These are phyloP conservation scores for Enteromius anoplus DNA, from an alignment of 2,797 vertebrate species.

Conservation along the genomic window DNA sequence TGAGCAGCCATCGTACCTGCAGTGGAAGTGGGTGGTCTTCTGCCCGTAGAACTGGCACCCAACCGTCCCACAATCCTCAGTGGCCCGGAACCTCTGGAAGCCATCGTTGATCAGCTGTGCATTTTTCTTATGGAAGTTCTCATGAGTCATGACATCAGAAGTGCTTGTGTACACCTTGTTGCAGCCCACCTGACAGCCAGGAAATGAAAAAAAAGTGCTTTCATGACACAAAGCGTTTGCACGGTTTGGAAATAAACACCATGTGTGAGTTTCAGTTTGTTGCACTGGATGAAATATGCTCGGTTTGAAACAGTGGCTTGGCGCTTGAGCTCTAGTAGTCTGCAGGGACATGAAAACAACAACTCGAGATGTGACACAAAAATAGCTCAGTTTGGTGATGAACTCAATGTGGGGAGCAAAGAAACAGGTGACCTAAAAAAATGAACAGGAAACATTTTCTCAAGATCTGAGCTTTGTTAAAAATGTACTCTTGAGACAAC, in stretches of 20 bases:
- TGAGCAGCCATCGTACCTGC: slow-evolving; percentile 81
- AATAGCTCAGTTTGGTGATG: slow-evolving; percentile 48
- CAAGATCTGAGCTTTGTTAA: slow-evolving; percentile 53
- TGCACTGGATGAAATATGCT: slow-evolving; percentile 49
- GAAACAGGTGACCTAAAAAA: slow-evolving; percentile 58
- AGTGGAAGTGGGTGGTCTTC: slow-evolving; percentile 99
- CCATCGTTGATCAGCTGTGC: slow-evolving; percentile 98
- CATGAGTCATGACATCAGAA: slow-evolving; percentile 98
- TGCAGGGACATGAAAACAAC: slow-evolving; percentile 55
- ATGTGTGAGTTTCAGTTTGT: slow-evolving; percentile 56
- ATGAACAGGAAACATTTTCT: slow-evolving; percentile 48
- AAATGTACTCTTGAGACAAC: slow-evolving; percentile 43
- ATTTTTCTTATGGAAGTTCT: slow-evolving; percentile 99
- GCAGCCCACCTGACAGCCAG: slow-evolving; percentile 89
- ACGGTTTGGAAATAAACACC: slow-evolving; percentile 51
- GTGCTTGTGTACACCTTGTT: slow-evolving; percentile 99
- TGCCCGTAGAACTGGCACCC: slow-evolving; percentile 98
- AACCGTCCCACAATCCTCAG: slow-evolving; percentile 95
- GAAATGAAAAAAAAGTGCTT: slow-evolving; percentile 45
- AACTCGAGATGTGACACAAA: slow-evolving; percentile 53
- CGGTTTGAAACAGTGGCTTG: slow-evolving; percentile 45
- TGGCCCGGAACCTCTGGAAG: slow-evolving; percentile 98
- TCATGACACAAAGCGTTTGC: slow-evolving; percentile 50
- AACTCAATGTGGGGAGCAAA: slow-evolving; percentile 51
- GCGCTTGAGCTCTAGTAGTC: slow-evolving; percentile 47